Percentiles rank a stretch among this genome's conserved stretches.
phyloP scores from a whole-genome alignment of 2,113 vertebrate genomes.

The Tupaia chinensis region DNA sequence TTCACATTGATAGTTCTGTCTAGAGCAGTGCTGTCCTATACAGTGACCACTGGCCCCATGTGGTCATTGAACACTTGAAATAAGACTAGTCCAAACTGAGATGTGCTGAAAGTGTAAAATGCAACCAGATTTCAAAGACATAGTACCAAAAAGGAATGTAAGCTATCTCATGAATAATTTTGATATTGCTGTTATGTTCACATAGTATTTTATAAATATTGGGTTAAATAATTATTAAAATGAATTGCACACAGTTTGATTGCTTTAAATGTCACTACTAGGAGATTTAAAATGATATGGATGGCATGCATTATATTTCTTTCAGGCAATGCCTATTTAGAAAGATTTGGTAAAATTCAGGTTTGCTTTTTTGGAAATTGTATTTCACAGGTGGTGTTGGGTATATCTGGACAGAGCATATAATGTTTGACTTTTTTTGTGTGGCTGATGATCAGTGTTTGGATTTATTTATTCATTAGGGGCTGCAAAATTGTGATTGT shows the following conservation, averaged over 20 bases:
- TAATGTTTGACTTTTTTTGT: not conserved
- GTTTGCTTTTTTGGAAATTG: slow-evolving; percentile 10
- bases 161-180: slow-evolving; percentile 10
- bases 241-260: not conserved
- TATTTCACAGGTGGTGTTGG: not conserved
- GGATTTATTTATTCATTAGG: not conserved
- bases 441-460: slow-evolving; percentile 1
- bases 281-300: slow-evolving; percentile 25
- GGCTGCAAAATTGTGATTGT: not conserved
- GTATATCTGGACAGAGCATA: not conserved
- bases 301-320: not conserved
- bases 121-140: slow-evolving; percentile 14
- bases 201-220: not conserved
- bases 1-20: not conserved
- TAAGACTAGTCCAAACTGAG: not conserved
- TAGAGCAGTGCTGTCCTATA: not conserved
- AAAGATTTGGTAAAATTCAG: not conserved
- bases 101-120: not conserved
- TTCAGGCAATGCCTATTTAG: not conserved
- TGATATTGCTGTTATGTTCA: slow-evolving; percentile 22
- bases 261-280: not conserved
- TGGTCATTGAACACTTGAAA: not conserved
- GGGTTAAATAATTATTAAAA: slow-evolving; percentile 18
- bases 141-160: not conserved
- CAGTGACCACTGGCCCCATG: not conserved